Conservation (phyloP, 30 jellyfish, hydroid and myxozoan species). For the Aurelia sp. region DNA sequence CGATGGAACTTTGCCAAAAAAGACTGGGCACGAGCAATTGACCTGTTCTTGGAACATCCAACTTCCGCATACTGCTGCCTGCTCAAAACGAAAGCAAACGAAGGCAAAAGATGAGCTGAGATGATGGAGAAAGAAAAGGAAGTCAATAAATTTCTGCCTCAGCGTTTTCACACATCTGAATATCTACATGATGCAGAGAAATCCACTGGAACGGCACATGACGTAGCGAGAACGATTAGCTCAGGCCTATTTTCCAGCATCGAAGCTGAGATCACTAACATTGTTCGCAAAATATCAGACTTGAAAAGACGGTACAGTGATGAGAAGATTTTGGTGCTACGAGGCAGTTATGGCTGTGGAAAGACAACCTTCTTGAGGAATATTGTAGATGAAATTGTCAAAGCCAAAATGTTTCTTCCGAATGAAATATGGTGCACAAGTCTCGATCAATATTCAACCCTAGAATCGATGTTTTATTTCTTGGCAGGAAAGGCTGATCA, state of each 20-base stretch:
- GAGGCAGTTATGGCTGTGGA: slow-evolving; percentile 51
- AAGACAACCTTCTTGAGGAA: slow-evolving; percentile 11
- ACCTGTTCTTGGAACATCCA: too few relatives aligned
- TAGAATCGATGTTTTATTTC: slow-evolving; percentile 16
- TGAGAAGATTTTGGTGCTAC: slow-evolving; percentile 11
- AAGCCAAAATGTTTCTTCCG: neutral
- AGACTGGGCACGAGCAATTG: too few relatives aligned
- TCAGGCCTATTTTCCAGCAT: neutral
- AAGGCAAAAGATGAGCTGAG: too few relatives aligned
- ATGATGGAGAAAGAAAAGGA: too few relatives aligned
- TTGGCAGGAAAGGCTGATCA: slow-evolving; percentile 38
- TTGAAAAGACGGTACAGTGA: neutral
- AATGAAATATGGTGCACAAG: slow-evolving; percentile 12
- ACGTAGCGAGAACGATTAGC: too few relatives aligned
- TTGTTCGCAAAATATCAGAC: neutral
- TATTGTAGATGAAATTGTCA: neutral
- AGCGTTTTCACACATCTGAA: neutral
- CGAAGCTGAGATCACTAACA: neutral
- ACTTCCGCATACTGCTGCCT: too few relatives aligned
- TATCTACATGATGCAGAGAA: too few relatives aligned
- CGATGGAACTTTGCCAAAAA: too few relatives aligned
- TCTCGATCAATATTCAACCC: slow-evolving; percentile 1
- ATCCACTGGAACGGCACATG: too few relatives aligned
- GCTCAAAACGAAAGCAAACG: too few relatives aligned
- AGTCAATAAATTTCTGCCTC: neutral